Base-by-base conservation (phyloP, 64 coral and sea anemone species). In the Pocillopora damicornis region DNA sequence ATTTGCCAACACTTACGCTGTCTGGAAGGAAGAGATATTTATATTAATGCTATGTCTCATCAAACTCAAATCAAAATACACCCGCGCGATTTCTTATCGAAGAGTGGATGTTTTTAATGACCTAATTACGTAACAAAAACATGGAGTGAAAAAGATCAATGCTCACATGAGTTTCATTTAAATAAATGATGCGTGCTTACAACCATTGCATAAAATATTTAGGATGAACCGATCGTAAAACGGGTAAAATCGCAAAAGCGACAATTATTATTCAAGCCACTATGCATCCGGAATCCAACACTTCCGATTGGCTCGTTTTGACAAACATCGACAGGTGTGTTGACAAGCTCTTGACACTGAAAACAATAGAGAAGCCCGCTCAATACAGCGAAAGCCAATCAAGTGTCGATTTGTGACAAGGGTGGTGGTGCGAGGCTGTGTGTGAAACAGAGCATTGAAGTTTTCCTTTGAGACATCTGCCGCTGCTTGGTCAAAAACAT, bases 271-370 rank as follows among this genome's bases (percentile, higher is more conserved):
- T 76, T 75, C 77, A 65, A 86, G 76, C 83, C 38, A 87, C 86
- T 92, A 75, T 87, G 90, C 34, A 79, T 92, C 90, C 83, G 90
- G 90, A 92, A 87, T 87, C 90, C 90, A 35, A 79, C 90, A 77
- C 75, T 35, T 79, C 34, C 59, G 90, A 92, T 92, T 92, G 90
- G 90, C 76, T 86, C 74, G 63, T 78, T 76, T 65, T 76, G 42
- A 92, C 81, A 92, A 92, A 92, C 83, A 92, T n/a, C 74, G 90
- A 86, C 90, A 92, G 90, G 90, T 92, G 90, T 92, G 90, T 92
- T 92, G 90, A 92, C 90, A 87, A 92, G 30, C 76, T 87, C 66
- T 92, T 92, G 90, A 92, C 90, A 87, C 75, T 87, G 36, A 76
- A 75, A 79, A 92, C 90, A 92, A 92, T 92, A 86, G 90, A 81